phyloP scores from a whole-genome alignment of 2,888 invertebrate genomes.

The Epiblema foenella region DNA sequence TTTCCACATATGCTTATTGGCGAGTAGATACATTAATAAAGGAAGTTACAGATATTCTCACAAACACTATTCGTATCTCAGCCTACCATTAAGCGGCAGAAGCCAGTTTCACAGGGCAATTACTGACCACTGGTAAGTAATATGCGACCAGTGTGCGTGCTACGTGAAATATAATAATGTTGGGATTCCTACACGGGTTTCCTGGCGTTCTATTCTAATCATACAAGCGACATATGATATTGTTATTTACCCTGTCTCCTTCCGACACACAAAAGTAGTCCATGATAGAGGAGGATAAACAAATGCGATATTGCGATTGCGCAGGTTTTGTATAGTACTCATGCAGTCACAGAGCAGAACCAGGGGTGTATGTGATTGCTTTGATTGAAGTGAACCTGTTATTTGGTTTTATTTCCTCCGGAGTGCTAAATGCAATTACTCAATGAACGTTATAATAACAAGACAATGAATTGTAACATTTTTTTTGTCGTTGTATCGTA shows the following conservation, averaged over 20 bases:
- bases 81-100: conserved; percentile 27
- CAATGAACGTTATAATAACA: background rate
- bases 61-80: conserved; percentile 15
- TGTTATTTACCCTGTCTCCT: background rate
- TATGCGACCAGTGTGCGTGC: conserved; percentile 34
- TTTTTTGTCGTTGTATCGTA: too few relatives aligned
- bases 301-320: background rate
- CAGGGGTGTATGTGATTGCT: background rate
- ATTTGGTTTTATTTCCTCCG: background rate
- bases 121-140: conserved; percentile 31
- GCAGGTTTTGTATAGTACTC: background rate
- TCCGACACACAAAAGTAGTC: background rate
- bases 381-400: conserved; percentile 4
- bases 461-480: too few relatives aligned
- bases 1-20: background rate
- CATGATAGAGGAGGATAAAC: background rate
- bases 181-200: conserved; percentile 19
- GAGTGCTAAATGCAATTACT: conserved; percentile 2
- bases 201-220: conserved; percentile 12
- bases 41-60: conserved; percentile 27
- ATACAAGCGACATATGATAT: conserved; percentile 2
- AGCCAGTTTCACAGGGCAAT: conserved; percentile 40
- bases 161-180: conserved; percentile 33
- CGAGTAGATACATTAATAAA: conserved; percentile 20
- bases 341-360: background rate